A percentile compares a stretch with the other conserved stretches of the same genome.
Conservation (phyloP, 92 coral and sea anemone species). For the Diadumene lineata region DNA sequence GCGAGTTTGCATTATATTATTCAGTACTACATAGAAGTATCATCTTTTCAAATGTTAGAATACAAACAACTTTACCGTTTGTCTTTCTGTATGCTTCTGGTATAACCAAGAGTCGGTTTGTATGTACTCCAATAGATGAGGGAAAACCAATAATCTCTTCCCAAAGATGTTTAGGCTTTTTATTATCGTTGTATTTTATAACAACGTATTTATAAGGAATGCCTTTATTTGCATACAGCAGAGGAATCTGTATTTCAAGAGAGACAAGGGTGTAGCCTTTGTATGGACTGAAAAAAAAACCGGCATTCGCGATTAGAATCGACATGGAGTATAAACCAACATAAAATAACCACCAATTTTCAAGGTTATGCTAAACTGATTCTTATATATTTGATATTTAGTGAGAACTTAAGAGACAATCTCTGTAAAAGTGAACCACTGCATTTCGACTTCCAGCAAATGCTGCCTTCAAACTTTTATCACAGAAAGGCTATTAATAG, state of each 20-base stretch:
- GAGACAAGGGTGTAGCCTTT: slow-evolving; percentile 23
- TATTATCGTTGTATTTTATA: slow-evolving; percentile 1
- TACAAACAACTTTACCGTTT: slow-evolving; percentile 23
- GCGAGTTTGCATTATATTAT: no score
- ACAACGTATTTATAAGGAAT: slow-evolving; percentile 51
- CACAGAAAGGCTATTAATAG: no score
- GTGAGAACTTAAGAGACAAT: no score
- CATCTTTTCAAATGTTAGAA: neutral
- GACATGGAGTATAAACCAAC: no score
- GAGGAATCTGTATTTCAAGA: slow-evolving; percentile 20
- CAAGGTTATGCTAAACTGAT: no score
- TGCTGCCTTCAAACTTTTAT: no score
- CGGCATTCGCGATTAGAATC: no score
- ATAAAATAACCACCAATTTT: no score
- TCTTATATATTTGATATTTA: no score
- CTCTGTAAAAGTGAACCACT: no score
- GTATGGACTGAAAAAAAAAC: no score
- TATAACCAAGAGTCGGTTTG: slow-evolving; percentile 42
- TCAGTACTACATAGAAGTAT: neutral
- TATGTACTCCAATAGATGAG: neutral
- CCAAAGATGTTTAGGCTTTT: slow-evolving; percentile 25
- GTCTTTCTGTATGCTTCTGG: slow-evolving; percentile 18
- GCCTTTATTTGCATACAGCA: neutral
- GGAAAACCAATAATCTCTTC: slow-evolving; percentile 27
- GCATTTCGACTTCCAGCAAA: no score